Percentiles rank a stretch among this genome's conserved stretches.
Conservation (phyloP, 2,113 vertebrate genomes). For the Silurus asotus region DNA sequence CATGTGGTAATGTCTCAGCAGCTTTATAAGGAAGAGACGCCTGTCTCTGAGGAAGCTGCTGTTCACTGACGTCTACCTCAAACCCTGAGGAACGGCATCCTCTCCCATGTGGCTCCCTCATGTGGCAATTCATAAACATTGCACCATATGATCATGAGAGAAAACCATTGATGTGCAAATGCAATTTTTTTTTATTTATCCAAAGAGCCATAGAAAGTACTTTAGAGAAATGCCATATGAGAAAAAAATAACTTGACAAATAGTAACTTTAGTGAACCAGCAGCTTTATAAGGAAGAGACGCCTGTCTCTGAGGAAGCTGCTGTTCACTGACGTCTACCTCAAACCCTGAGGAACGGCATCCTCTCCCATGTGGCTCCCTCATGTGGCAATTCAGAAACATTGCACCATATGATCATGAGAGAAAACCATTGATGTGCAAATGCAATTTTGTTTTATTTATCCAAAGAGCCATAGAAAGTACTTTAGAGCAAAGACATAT, state of each 20-base stretch:
- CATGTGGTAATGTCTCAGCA: conserved; percentile 7
- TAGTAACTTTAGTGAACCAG: no score
- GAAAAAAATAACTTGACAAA: neutral
- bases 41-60: neutral
- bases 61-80: conserved; percentile 1
- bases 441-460: neutral
- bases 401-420: conserved; percentile 16
- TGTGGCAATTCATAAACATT: conserved; percentile 56
- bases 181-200: neutral
- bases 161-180: neutral
- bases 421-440: neutral
- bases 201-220: neutral
- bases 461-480: neutral
- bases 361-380: conserved; percentile 68
- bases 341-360: conserved; percentile 36
- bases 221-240: neutral
- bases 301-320: neutral
- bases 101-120: conserved; percentile 69
- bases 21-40: neutral
- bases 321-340: conserved; percentile 1
- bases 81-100: conserved; percentile 41
- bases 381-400: conserved; percentile 59
- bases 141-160: neutral
- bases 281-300: neutral
- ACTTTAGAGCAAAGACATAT: neutral